These are phyloP conservation scores for Berghia stephanieae DNA, from an alignment of 1,140 invertebrate genomes.

Conservation along the genomic window DNA sequence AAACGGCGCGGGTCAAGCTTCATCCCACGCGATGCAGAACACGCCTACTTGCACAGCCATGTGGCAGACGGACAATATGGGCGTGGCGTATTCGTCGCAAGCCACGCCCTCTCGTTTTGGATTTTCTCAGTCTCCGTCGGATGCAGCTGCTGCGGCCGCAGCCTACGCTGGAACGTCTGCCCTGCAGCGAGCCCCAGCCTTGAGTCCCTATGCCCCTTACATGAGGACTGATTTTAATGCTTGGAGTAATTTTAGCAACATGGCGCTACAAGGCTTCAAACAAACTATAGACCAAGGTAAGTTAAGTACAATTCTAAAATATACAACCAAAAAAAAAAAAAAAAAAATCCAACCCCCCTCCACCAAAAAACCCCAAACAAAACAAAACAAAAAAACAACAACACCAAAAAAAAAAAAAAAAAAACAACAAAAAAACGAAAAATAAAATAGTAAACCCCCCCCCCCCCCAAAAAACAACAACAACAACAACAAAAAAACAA, in stretches of 20 bases:
- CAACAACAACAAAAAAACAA: too few relatives aligned
- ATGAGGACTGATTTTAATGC: constrained; percentile 31
- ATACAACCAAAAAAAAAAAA: too few relatives aligned
- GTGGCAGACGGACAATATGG: constrained; percentile 26
- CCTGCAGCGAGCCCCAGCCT: neutral
- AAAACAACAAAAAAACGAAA: too few relatives aligned
- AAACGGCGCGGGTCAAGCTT: neutral
- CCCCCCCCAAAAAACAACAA: too few relatives aligned
- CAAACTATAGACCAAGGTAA: constrained; percentile 31
- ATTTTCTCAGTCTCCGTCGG: constrained; percentile 13
- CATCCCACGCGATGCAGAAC: neutral
- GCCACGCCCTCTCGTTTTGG: constrained; percentile 6
- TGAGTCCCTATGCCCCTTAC: constrained; percentile 21
- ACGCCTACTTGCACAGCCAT: constrained; percentile 28
- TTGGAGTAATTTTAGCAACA: constrained; percentile 34
- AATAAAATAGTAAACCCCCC: too few relatives aligned
- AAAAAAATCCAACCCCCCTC: too few relatives aligned
- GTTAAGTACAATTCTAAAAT: too few relatives aligned
- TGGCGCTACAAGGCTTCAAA: constrained; percentile 31
- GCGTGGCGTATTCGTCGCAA: constrained; percentile 14
- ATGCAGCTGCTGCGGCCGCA: neutral
- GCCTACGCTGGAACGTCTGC: neutral
- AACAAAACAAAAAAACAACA: too few relatives aligned
- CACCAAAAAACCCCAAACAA: too few relatives aligned
- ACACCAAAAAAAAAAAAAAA: too few relatives aligned